Conservation (phyloP, 1,140 invertebrate species). For the Episyrphus balteatus region DNA sequence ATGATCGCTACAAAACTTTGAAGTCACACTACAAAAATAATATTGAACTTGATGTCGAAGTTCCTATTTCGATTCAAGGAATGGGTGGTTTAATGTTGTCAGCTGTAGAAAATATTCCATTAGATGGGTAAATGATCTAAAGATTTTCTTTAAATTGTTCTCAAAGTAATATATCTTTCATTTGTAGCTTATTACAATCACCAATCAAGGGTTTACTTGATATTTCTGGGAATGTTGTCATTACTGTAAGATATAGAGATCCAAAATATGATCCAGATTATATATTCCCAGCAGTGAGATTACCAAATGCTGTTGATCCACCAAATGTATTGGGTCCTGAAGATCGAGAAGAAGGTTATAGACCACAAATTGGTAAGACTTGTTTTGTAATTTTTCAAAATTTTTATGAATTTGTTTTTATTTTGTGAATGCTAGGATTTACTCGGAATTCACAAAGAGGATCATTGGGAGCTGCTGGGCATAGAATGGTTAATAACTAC, state of each 20-base stretch:
- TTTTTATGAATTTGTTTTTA: constrained; percentile 1
- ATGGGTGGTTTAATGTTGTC: constrained; percentile 61
- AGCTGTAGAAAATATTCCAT: constrained; percentile 52
- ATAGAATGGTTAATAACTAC: constrained; percentile 51
- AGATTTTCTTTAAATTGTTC: background rate
- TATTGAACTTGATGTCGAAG: constrained; percentile 40
- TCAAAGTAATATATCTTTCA: background rate
- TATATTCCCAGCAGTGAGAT: constrained; percentile 63
- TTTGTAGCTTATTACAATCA: constrained; percentile 47
- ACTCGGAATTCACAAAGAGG: constrained; percentile 47
- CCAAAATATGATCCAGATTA: constrained; percentile 64
- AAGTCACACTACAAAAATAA: constrained; percentile 53
- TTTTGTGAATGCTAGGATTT: constrained; percentile 40
- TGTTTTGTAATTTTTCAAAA: too few species aligned
- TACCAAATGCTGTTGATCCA: constrained; percentile 59
- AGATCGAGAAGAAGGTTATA: constrained; percentile 11
- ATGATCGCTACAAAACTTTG: constrained; percentile 57
- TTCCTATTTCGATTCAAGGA: constrained; percentile 50
- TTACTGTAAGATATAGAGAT: constrained; percentile 68
- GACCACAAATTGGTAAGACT: constrained; percentile 20
- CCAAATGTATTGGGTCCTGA: constrained; percentile 64
- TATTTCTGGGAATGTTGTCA: constrained; percentile 45
- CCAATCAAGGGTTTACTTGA: constrained; percentile 56
- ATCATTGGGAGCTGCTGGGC: constrained; percentile 51
- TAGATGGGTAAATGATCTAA: constrained; percentile 47